Percentiles rank a stretch among this genome's conserved stretches.
These are phyloP conservation scores for Loris lydekkerianus DNA, from an alignment of 2,797 vertebrate species.

Conservation along the genomic window DNA sequence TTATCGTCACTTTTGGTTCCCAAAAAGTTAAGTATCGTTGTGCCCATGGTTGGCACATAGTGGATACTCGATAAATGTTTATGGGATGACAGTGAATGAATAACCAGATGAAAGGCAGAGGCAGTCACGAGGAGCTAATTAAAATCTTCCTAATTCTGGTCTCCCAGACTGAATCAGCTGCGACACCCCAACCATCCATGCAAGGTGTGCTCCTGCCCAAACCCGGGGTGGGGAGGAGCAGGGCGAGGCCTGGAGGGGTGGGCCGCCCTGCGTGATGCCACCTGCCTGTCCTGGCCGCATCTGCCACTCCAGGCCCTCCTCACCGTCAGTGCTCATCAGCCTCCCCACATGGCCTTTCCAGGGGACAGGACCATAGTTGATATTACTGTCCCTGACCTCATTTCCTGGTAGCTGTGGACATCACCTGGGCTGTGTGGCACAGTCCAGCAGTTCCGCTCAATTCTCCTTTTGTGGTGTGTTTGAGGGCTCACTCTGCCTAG, in stretches of 20 bases:
- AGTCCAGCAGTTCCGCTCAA: conserved; percentile 83
- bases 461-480: conserved; percentile 73
- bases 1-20: not conserved
- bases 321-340: fast-evolving
- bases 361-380: conserved; percentile 78
- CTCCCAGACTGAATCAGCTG: conserved; percentile 31
- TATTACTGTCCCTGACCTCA: conserved; percentile 85
- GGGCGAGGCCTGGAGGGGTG: not conserved
- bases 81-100: not conserved
- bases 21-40: fast-evolving
- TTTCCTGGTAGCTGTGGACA: conserved; percentile 82
- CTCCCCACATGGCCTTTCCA: not conserved
- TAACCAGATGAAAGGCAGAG: not conserved
- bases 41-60: not conserved
- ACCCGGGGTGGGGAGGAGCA: not conserved
- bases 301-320: no score
- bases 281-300: fast-evolving
- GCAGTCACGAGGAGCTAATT: conserved; percentile 24
- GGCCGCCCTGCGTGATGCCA: fast-evolving
- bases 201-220: fast-evolving
- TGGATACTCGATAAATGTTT: not conserved
- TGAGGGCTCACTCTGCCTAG: conserved; percentile 60
- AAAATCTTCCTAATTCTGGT: not conserved
- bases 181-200: not conserved
- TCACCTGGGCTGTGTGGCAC: conserved; percentile 87